Evolutionary conservation across 1,140 invertebrate genomes (phyloP).

Genomic region (Hycleus cichorii): DNA sequence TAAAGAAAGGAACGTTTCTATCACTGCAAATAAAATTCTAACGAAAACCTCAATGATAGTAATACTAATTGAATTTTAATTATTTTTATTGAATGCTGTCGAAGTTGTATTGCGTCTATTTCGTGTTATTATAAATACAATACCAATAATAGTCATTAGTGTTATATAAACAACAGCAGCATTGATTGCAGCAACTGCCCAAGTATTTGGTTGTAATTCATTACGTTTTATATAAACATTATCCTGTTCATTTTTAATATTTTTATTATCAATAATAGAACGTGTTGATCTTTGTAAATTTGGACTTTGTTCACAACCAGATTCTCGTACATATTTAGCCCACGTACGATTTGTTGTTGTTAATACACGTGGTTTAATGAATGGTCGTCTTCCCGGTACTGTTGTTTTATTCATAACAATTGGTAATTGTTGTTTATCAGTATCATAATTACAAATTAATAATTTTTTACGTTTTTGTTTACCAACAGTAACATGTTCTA

Average conservation of each 20-base stretch:
- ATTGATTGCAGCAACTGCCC: conserved; percentile 26
- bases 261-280: not conserved
- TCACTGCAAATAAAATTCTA: no score
- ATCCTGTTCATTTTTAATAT: not conserved
- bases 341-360: conserved; percentile 56
- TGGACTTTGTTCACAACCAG: conserved; percentile 48
- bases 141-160: conserved; percentile 26
- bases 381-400: conserved; percentile 47
- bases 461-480: conserved; percentile 57
- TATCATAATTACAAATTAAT: conserved; percentile 58
- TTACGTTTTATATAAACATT: conserved; percentile 17
- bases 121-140: conserved; percentile 17
- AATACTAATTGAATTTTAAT: conserved; percentile 1
- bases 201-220: conserved; percentile 26
- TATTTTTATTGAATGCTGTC: conserved; percentile 7
- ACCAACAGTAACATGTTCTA: conserved; percentile 47
- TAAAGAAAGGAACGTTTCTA: no score
- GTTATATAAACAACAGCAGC: conserved; percentile 22
- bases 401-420: conserved; percentile 40
- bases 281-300: conserved; percentile 22
- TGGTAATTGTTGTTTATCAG: conserved; percentile 24
- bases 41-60: no score
- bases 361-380: conserved; percentile 49
- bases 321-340: conserved; percentile 64
- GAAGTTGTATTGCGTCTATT: not conserved